Evolutionary conservation across 2,113 vertebrate species (phyloP).

Genomic region (Falcunculus frontatus): DNA sequence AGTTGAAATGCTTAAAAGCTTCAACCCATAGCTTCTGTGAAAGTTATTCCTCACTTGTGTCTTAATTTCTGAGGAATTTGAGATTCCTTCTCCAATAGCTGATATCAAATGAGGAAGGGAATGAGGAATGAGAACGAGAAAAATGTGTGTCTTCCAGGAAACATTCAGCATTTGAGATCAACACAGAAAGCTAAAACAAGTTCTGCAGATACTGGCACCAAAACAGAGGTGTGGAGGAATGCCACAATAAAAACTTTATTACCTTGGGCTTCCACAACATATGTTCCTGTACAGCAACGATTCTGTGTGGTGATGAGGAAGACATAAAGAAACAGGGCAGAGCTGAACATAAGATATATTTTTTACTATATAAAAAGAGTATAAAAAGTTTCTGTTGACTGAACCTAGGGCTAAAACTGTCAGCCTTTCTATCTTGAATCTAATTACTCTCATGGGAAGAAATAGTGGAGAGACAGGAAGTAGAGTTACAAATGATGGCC

Average conservation of each 20-base stretch:
- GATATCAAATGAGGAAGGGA: neutral
- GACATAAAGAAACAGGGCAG: neutral
- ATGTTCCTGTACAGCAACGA: neutral
- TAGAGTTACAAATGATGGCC: neutral
- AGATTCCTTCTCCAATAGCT: neutral
- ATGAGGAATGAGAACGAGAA: neutral
- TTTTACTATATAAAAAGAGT: neutral
- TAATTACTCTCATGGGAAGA: neutral
- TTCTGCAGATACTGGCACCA: neutral
- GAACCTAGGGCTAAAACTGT: neutral
- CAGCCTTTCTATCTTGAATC: neutral
- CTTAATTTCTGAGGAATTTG: neutral
- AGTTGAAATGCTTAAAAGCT: neutral
- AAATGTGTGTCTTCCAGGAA: neutral
- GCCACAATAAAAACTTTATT: neutral
- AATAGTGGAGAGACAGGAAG: neutral
- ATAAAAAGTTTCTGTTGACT: neutral
- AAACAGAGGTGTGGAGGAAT: neutral
- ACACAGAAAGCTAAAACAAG: neutral
- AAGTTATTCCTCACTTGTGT: neutral
- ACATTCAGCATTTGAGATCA: neutral
- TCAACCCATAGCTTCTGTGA: neutral
- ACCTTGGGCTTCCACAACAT: neutral
- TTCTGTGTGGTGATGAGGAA: neutral
- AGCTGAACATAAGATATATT: neutral